Evolutionary conservation across 2,888 invertebrate genomes (phyloP).

Genomic region (Metallyticus violacea): DNA sequence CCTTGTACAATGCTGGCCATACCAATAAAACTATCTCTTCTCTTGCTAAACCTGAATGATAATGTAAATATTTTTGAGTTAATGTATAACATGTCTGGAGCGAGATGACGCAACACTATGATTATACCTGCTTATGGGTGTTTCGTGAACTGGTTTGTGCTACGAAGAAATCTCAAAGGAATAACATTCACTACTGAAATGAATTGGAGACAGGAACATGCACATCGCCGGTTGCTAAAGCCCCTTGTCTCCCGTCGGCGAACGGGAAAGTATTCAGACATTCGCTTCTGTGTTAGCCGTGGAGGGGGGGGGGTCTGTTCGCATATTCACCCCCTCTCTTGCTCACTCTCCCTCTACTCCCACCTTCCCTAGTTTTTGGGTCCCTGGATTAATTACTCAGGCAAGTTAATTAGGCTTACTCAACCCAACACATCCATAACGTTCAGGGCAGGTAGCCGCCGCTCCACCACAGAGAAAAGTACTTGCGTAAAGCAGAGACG

Average conservation of each 20-base stretch:
- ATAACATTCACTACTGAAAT: not conserved
- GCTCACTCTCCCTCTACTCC: not conserved
- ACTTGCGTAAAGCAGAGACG: not conserved
- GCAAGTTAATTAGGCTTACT: constrained; percentile 26
- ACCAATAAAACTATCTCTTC: too few species aligned
- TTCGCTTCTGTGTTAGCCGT: not conserved
- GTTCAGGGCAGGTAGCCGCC: constrained; percentile 2
- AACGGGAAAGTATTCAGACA: not conserved
- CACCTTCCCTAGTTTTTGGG: not conserved
- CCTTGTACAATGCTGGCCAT: too few species aligned
- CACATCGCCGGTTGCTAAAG: not conserved
- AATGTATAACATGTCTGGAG: too few species aligned
- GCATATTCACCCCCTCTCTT: not conserved
- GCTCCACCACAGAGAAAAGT: not conserved
- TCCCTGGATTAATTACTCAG: constrained; percentile 25
- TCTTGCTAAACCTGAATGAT: too few species aligned
- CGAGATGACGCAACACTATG: too few species aligned
- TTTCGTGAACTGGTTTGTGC: not conserved
- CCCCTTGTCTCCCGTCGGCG: not conserved
- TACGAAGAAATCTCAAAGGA: not conserved
- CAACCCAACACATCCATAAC: constrained; percentile 21
- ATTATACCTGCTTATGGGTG: not conserved
- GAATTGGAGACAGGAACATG: not conserved
- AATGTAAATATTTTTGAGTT: too few species aligned
- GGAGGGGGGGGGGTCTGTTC: not conserved